Evolutionary conservation across 2,113 vertebrate genomes (phyloP), one percentile per base, ranked within the genome.

Genomic region (Etia nguti): DNA sequence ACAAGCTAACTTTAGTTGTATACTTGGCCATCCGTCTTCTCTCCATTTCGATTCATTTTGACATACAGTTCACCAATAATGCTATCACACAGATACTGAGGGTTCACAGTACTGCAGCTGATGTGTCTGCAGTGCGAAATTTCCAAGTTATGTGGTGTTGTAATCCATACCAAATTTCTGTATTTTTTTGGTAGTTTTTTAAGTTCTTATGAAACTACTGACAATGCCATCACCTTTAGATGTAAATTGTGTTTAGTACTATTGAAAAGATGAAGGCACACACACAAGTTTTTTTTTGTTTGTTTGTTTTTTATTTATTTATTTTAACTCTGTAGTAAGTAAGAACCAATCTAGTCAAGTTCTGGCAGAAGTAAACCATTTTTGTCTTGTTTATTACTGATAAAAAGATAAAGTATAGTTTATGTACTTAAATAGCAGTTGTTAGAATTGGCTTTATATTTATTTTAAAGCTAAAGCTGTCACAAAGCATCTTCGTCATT

Each of bases 391-490:
- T 59, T 59, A 59, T 59, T 59, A 16, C 24, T 57, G 24, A 29
- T 57, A 29, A 57, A 8, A 57, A 29, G 2, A 57, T 29, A 57
- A 59, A 16, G 13, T 29, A 59, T 9, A 59, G 56, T 29, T 59
- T 16, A 59, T 29, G 1, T 31, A 31, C 56, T 59, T 59, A 59
- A 15, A 59, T 5, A 59, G 56, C 26, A 59, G 8, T 59, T 59
- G 26, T 0, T 8, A 31, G 26, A 18, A 16, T 31, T 31, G 26
- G 31, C 56, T 18, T 3, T 1, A 16, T 5, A 57, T 26, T 0
- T 29, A 2, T 59, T 59, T 59, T 59, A 59, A 59, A 52, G 1
- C 20, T 52, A 52, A 52, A 52, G 18, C 16, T 50, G 16, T 50
- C 48, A 20, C 16, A 48, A 18, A 48, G 46, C 46, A 48, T 50